phyloP scores from a whole-genome alignment of 1,140 invertebrate species.

The Zaprionus nigranus region DNA sequence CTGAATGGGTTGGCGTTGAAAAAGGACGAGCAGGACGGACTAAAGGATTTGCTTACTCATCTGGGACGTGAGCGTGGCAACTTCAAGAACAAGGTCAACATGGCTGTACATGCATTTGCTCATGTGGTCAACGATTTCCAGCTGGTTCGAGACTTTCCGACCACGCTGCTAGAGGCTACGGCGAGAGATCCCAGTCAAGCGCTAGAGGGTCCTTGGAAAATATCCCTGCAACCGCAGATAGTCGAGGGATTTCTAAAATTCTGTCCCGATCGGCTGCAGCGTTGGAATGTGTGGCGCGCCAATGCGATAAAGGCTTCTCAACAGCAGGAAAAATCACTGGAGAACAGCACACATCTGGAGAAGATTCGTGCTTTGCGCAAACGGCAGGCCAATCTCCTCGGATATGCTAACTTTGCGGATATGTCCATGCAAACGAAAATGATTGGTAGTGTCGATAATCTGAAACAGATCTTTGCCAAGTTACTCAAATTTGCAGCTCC shows the following conservation, averaged over 20 bases:
- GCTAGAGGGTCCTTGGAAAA: slow-evolving; percentile 90
- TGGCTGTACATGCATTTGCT: slow-evolving; percentile 87
- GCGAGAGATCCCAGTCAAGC: slow-evolving; percentile 87
- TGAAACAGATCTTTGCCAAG: slow-evolving; percentile 89
- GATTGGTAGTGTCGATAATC: slow-evolving; percentile 92
- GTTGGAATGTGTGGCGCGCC: slow-evolving; percentile 94
- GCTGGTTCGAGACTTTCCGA: slow-evolving; percentile 90
- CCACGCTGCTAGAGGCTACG: slow-evolving; percentile 88
- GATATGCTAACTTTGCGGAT: slow-evolving; percentile 91
- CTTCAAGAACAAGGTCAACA: slow-evolving; percentile 88
- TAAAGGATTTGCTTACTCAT: slow-evolving; percentile 85
- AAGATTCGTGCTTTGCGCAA: slow-evolving; percentile 89
- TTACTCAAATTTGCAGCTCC: slow-evolving; percentile 89
- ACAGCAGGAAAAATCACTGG: slow-evolving; percentile 87
- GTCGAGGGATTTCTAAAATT: slow-evolving; percentile 91
- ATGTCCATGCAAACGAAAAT: slow-evolving; percentile 98
- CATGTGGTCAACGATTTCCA: slow-evolving; percentile 88
- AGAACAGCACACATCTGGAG: slow-evolving; percentile 91
- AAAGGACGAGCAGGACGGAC: slow-evolving; percentile 79
- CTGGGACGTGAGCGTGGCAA: slow-evolving; percentile 86
- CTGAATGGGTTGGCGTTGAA: slow-evolving; percentile 90
- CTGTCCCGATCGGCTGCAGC: slow-evolving; percentile 90
- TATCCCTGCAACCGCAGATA: slow-evolving; percentile 90
- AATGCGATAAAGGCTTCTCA: slow-evolving; percentile 89
- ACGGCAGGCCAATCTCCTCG: slow-evolving; percentile 91